These are phyloP conservation scores for Drosophila sordidapex DNA, from an alignment of 2,888 invertebrate genomes.

Conservation along the genomic window DNA sequence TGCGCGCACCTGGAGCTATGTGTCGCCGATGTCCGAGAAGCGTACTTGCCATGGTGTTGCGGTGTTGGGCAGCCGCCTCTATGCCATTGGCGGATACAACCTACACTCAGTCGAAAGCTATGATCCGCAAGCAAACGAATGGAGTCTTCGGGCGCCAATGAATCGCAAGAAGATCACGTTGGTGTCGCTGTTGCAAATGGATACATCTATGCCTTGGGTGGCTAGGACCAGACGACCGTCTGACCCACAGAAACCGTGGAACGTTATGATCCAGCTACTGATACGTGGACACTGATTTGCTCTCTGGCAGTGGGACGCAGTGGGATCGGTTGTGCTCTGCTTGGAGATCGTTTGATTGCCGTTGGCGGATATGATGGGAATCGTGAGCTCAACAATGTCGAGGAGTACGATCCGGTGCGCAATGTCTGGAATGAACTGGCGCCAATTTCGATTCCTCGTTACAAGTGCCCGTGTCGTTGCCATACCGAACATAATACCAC, in stretches of 20 bases:
- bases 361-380: constrained; percentile 95
- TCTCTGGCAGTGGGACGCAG: constrained; percentile 93
- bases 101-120: constrained; percentile 95
- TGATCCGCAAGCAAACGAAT: constrained; percentile 89
- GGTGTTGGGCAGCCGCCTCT: constrained; percentile 92
- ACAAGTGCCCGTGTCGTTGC: too few species aligned
- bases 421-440: constrained; percentile 91
- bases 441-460: constrained; percentile 86
- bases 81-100: constrained; percentile 96
- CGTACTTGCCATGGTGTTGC: constrained; percentile 95
- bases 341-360: constrained; percentile 91
- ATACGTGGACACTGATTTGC: constrained; percentile 94
- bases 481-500: too few species aligned
- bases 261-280: constrained; percentile 91
- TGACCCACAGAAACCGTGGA: constrained; percentile 87
- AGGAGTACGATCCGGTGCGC: constrained; percentile 93
- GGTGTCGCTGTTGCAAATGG: constrained; percentile 95
- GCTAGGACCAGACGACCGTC: constrained; percentile 90
- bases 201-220: constrained; percentile 95
- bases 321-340: constrained; percentile 93
- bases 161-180: constrained; percentile 93
- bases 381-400: constrained; percentile 92
- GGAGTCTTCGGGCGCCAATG: constrained; percentile 95
- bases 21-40: constrained; percentile 94
- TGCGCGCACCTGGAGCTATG: constrained; percentile 94